These are phyloP conservation scores for Craterocephalus amniculus DNA, from an alignment of 2,797 vertebrate genomes.

Conservation along the genomic window DNA sequence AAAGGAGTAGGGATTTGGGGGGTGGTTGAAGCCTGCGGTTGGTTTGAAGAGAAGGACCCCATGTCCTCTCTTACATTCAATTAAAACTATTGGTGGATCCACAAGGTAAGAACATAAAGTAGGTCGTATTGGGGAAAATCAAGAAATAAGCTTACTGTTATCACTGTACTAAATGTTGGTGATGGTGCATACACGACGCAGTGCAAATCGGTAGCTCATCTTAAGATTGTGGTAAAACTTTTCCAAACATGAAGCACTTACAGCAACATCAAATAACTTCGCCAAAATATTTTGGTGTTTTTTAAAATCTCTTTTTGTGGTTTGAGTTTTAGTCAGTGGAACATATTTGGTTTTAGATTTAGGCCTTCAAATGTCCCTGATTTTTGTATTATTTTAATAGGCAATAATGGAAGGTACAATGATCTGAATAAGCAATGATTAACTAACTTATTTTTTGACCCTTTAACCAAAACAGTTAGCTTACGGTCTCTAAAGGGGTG, in stretches of 20 bases:
- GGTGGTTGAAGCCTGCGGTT: slow-evolving; percentile 61
- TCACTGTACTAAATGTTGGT: neutral
- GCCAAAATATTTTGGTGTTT: neutral
- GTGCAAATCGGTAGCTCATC: neutral
- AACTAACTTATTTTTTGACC: neutral
- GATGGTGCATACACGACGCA: neutral
- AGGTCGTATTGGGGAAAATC: slow-evolving; percentile 18
- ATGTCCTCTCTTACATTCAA: slow-evolving; percentile 73
- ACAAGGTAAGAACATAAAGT: slow-evolving; percentile 33
- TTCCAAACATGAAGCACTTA: neutral
- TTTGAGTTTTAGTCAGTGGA: no score
- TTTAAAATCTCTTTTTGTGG: no score
- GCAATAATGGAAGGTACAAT: neutral
- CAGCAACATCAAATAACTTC: neutral
- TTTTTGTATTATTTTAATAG: neutral
- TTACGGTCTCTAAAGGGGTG: neutral
- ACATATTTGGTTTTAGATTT: neutral
- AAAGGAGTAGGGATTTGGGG: slow-evolving; percentile 41
- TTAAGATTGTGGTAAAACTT: no score
- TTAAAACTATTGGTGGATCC: slow-evolving; percentile 77
- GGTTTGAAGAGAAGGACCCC: slow-evolving; percentile 73
- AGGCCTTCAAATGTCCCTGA: neutral
- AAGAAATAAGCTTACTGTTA: slow-evolving; percentile 12
- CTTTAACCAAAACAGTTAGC: slow-evolving; percentile 1
- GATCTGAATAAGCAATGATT: neutral